A percentile compares a stretch with the other conserved stretches of the same genome.
phyloP scores from a whole-genome alignment of 2,888 invertebrate species.

The Fabriciana adippe region DNA sequence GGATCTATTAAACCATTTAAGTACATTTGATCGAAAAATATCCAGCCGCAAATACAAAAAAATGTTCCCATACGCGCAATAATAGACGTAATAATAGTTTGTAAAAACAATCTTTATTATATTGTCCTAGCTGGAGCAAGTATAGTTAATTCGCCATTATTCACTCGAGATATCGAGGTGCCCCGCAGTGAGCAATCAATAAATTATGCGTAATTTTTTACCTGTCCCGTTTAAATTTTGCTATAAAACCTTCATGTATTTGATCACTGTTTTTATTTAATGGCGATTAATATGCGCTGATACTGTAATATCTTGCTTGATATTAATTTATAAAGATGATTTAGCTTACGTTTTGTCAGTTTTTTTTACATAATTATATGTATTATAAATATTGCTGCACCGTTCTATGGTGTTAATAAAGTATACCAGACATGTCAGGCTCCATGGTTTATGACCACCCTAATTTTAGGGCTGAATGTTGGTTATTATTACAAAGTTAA shows the following conservation, averaged over 20 bases:
- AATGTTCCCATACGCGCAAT: conserved; percentile 14
- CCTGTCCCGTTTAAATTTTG: conserved; percentile 35
- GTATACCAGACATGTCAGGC: neutral
- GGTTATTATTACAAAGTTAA: neutral
- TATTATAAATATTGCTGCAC: no score
- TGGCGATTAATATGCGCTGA: neutral
- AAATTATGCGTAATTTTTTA: conserved; percentile 48
- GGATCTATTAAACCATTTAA: conserved; percentile 13
- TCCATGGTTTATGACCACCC: conserved; percentile 28
- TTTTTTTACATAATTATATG: neutral
- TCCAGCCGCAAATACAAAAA: neutral
- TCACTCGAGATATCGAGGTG: conserved; percentile 47
- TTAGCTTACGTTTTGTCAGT: neutral
- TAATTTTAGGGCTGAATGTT: conserved; percentile 11
- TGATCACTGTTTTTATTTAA: conserved; percentile 20
- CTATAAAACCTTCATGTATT: conserved; percentile 26
- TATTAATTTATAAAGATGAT: neutral
- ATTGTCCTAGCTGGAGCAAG: conserved; percentile 27
- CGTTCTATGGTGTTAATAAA: neutral
- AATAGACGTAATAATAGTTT: conserved; percentile 12
- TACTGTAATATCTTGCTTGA: neutral
- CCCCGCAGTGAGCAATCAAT: conserved; percentile 56
- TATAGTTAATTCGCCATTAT: conserved; percentile 38
- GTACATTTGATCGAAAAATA: conserved; percentile 12
- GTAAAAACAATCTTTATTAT: conserved; percentile 33